Evolutionary conservation across 2,888 invertebrate species (phyloP).

Genomic region (Uropetala carovei): DNA sequence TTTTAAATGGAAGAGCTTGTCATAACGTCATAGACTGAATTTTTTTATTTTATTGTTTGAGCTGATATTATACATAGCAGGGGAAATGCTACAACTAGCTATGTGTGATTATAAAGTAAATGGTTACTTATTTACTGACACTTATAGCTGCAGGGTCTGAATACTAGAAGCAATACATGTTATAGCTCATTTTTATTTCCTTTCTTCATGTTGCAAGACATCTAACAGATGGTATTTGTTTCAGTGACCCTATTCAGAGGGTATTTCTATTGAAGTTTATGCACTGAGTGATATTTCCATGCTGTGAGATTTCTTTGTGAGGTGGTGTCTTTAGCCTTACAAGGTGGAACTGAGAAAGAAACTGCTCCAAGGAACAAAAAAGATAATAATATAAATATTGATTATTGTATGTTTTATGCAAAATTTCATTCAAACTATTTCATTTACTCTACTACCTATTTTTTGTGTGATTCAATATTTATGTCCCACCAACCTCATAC

Average conservation of each 20-base stretch:
- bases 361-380: slow-evolving; percentile 62
- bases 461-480: slow-evolving; percentile 45
- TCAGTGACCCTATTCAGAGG: slow-evolving; percentile 60
- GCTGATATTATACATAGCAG: slow-evolving; percentile 17
- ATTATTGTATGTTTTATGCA: slow-evolving; percentile 57
- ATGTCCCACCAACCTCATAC: slow-evolving; percentile 63
- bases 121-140: slow-evolving; percentile 44
- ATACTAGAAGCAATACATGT: slow-evolving; percentile 63
- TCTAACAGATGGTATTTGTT: slow-evolving; percentile 61
- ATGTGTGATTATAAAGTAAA: slow-evolving; percentile 9
- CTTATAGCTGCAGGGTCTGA: slow-evolving; percentile 40
- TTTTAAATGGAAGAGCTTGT: slow-evolving; percentile 38
- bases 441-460: slow-evolving; percentile 44
- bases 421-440: slow-evolving; percentile 58
- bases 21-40: slow-evolving; percentile 23
- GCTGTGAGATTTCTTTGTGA: slow-evolving; percentile 64
- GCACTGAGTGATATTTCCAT: slow-evolving; percentile 64
- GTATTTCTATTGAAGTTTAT: slow-evolving; percentile 50
- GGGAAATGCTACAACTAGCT: slow-evolving; percentile 22
- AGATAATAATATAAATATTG: slow-evolving; percentile 63
- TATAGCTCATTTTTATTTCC: slow-evolving; percentile 42
- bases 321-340: slow-evolving; percentile 63
- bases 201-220: slow-evolving; percentile 46
- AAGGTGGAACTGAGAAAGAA: slow-evolving; percentile 64
- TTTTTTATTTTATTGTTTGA: not conserved